Percentiles rank a stretch among this genome's conserved stretches.
phyloP scores from a whole-genome alignment of 2,888 invertebrate genomes.

The Netelia melanura region DNA sequence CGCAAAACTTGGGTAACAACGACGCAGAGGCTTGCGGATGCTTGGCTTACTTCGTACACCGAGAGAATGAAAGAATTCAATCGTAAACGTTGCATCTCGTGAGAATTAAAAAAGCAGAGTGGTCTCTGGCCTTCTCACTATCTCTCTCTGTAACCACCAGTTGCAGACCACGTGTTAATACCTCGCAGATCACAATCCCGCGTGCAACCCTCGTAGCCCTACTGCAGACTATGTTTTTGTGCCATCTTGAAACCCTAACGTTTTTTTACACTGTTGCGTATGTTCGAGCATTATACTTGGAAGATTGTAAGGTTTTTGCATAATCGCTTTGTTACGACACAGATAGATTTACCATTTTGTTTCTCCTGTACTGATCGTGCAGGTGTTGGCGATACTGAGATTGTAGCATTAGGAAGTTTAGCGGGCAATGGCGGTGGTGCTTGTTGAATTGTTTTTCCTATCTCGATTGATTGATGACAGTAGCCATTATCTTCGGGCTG shows the following conservation, averaged over 20 bases:
- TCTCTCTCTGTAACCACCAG: constrained; percentile 69
- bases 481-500: constrained; percentile 77
- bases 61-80: constrained; percentile 51
- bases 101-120: constrained; percentile 63
- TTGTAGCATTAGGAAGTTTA: constrained; percentile 72
- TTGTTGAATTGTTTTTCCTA: constrained; percentile 34
- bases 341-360: constrained; percentile 51
- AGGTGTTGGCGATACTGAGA: constrained; percentile 63
- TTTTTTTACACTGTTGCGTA: constrained; percentile 34
- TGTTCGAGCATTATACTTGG: background rate
- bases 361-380: constrained; percentile 37
- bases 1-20: background rate
- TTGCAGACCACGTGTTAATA: constrained; percentile 79
- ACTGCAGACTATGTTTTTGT: constrained; percentile 30
- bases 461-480: constrained; percentile 71
- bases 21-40: constrained; percentile 25
- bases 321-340: constrained; percentile 18
- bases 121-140: background rate
- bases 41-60: constrained; percentile 38
- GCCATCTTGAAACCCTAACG: constrained; percentile 11
- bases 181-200: constrained; percentile 21
- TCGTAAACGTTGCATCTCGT: constrained; percentile 46
- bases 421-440: constrained; percentile 77
- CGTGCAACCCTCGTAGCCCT: constrained; percentile 16
- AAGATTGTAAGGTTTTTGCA: constrained; percentile 15